Evolutionary conservation across 2,888 invertebrate genomes (phyloP), one percentile per base, ranked within the genome.

Genomic region (Cotesia congregata): DNA sequence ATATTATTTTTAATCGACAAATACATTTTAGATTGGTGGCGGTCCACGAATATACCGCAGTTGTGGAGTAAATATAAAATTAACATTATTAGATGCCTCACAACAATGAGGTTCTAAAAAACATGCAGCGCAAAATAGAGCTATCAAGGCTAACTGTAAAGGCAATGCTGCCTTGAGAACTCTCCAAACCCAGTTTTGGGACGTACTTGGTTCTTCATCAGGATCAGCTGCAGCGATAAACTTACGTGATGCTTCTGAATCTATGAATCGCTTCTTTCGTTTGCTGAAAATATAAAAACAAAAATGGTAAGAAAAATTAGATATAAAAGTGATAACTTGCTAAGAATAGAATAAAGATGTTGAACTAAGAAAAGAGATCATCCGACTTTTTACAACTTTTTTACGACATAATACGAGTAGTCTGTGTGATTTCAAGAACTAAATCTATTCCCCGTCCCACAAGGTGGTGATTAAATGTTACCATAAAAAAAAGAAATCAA

Each of bases 31-130:
- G 82, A 95, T 93, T 6, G 96, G 96, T 20, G 95, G 96, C 9
- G 95, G 95, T 80, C 95, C 95, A 78, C 94, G 92, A n/a, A 95
- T 93, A 88, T 96, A 96, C 83, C 94, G 93, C 76, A 96, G 91
- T 85, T 95, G 95, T 5, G 96, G 95, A n/a, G 94, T 93, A 62
- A 96, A 90, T 0, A 94, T 94, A 84, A 95, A 91, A 72, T 94
- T 93, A 80, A 95, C 92, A 75, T 94, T 94, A 90, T 95, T 95
- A 84, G 95, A 91, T 75, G 93, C 92, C 87, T 95, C 95, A 90
- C 95, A 95, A 89, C 95, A 95, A 70, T 94, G 92, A 5, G 94
- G 92, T 83, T 95, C 95, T 20, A 95, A 91, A 61, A 95, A 91
- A 90, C 94, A 95, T 12, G 94, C 94, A 74, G 94, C 92, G 79